Base-by-base conservation (phyloP, 2,888 invertebrate genomes). In the Eupelmus urozonus region DNA sequence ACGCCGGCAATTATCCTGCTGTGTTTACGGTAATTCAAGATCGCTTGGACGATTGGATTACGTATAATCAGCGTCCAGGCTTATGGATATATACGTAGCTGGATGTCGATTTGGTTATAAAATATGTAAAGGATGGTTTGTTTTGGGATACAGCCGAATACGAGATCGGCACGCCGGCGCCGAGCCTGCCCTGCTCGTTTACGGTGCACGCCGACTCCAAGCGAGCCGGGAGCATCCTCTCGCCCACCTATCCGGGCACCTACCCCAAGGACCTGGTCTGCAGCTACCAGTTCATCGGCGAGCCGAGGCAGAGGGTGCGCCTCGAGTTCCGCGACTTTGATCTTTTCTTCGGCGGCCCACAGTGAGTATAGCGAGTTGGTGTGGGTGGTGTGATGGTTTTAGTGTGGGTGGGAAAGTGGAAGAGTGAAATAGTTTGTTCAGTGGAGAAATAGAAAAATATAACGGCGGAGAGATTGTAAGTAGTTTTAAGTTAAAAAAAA, bases 211-310 rank as follows among this genome's bases (percentile, higher is more conserved):
- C 94, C 82, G 92, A 92, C 86, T 90, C 90, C 75, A 93, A 92
- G 85, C 94, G 94, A 87, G 94, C 94, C 82, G 99, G 99, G 72
- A 93, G 94, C 87, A 95, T 99, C 87, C 92, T 97, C 87, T 98
- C 99, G 78, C 98, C 99, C 81, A 99, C 99, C 81, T 99, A 99
- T 92, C 99, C 99, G 81, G 99, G 99, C 84, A 95, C 97, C 87
- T 99, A 99, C 92, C 99, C 99, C 84, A 98, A 98, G 92, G 96
- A 97, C 91, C 93, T 98, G 88, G 93, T 93, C 85, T 99, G 98
- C 92, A 94, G 94, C 91, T 98, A 97, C 91, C 95, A 96, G 91
- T 97, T 99, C 91, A 93, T 96, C 87, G 99, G 99, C 70, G 93
- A 94, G 88, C 93, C 94, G 66, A 96, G 96, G 74, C 97, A 99